Evolutionary conservation across 2,797 vertebrate genomes (phyloP).

Genomic region (Tokudaia muenninki): DNA sequence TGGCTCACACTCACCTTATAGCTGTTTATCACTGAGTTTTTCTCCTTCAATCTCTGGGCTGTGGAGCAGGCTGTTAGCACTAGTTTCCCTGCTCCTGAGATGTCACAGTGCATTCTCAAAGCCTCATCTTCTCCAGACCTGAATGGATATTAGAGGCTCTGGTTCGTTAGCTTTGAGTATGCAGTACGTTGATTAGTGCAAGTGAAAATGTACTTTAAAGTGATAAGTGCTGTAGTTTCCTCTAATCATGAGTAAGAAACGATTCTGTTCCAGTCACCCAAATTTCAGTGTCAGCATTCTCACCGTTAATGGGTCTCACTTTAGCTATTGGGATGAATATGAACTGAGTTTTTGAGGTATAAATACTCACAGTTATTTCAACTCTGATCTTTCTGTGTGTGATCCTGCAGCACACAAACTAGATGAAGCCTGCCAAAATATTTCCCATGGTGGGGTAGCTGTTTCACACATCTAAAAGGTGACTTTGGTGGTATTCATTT

Average conservation of each 20-base stretch:
- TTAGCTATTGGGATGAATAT: not conserved
- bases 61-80: not conserved
- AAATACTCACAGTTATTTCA: conserved; percentile 25
- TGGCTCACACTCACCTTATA: accelerated
- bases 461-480: not conserved
- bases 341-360: not conserved
- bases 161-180: not conserved
- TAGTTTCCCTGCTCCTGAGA: not conserved
- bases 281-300: conserved; percentile 38
- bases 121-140: not conserved
- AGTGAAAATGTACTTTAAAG: conserved; percentile 28
- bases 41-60: not conserved
- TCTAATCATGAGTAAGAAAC: not conserved
- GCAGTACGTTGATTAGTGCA: not conserved
- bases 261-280: not conserved
- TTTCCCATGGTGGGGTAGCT: not conserved
- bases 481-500: not conserved
- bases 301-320: not conserved
- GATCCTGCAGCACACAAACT: not conserved
- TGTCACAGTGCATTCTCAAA: not conserved
- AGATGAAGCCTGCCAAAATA: not conserved
- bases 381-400: not conserved
- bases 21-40: not conserved
- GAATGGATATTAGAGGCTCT: not conserved
- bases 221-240: not conserved